phyloP scores from a whole-genome alignment of 2,888 invertebrate species.

The Syrista parreyssii region DNA sequence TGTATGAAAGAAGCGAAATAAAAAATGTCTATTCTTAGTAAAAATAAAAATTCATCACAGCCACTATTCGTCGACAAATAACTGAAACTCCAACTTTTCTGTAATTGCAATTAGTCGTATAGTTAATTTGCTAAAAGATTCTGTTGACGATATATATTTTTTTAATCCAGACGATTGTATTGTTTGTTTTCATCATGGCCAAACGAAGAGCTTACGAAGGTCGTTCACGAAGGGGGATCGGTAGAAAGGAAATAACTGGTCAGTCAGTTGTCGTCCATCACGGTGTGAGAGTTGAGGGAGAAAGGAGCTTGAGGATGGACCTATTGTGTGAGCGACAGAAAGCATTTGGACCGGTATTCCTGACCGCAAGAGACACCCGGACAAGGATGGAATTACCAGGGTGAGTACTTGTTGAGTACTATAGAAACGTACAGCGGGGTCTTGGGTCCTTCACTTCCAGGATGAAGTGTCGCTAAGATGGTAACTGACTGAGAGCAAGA shows the following conservation, averaged over 20 bases:
- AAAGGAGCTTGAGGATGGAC: not conserved
- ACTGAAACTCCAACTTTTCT: not conserved
- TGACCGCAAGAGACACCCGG: not conserved
- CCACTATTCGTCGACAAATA: not conserved
- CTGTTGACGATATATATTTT: not conserved
- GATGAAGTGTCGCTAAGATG: not conserved
- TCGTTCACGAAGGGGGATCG: no score
- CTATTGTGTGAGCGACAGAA: not conserved
- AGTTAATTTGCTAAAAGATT: no score
- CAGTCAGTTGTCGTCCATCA: not conserved
- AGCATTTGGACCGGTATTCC: not conserved
- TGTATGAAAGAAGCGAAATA: no score
- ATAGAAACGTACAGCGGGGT: not conserved
- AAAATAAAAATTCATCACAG: not conserved
- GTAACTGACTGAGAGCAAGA: not conserved
- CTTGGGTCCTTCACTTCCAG: not conserved
- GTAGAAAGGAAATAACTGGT: not conserved
- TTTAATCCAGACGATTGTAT: not conserved
- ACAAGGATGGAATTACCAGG: not conserved
- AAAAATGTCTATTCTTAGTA: no score
- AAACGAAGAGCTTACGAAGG: not conserved
- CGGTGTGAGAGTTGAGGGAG: not conserved
- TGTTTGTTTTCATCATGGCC: not conserved
- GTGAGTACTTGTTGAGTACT: not conserved
- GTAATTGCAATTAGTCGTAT: no score